These are phyloP conservation scores for Dynastes tityus DNA, from an alignment of 2,888 invertebrate genomes.

Conservation along the genomic window DNA sequence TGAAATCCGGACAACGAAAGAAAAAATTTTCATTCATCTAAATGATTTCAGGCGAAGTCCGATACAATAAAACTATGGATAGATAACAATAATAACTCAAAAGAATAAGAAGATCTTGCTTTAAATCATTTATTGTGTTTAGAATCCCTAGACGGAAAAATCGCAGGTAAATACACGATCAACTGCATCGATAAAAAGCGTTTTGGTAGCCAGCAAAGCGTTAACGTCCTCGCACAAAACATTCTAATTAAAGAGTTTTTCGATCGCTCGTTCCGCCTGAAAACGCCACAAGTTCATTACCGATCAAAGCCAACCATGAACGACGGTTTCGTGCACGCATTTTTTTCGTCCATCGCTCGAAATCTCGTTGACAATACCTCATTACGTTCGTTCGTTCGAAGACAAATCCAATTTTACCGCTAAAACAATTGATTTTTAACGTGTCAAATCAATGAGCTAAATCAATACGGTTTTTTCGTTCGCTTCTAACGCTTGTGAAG, in stretches of 20 bases:
- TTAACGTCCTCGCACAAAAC: constrained; percentile 57
- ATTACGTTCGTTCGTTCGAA: constrained; percentile 62
- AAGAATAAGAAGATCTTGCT: too few species aligned
- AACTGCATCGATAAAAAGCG: background rate
- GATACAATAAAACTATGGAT: too few species aligned
- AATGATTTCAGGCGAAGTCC: too few species aligned
- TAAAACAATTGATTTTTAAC: constrained; percentile 67
- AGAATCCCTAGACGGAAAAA: too few species aligned
- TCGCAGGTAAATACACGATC: background rate
- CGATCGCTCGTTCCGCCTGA: constrained; percentile 64
- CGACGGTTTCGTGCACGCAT: constrained; percentile 49
- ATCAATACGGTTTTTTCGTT: constrained; percentile 60
- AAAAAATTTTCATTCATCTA: too few species aligned
- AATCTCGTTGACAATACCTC: constrained; percentile 65
- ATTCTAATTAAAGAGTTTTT: constrained; percentile 68
- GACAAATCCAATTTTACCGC: constrained; percentile 66
- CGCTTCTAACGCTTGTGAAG: background rate
- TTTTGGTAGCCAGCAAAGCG: constrained; percentile 50
- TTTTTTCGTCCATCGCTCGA: constrained; percentile 53
- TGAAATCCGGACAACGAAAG: too few species aligned
- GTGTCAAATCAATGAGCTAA: constrained; percentile 67
- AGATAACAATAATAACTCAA: too few species aligned
- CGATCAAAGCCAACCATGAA: constrained; percentile 64
- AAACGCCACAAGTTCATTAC: constrained; percentile 67
- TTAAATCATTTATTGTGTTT: too few species aligned